Evolutionary conservation across 1,140 invertebrate species (phyloP), one percentile per base, ranked within the genome.

Genomic region (Acromyrmex echinatior): DNA sequence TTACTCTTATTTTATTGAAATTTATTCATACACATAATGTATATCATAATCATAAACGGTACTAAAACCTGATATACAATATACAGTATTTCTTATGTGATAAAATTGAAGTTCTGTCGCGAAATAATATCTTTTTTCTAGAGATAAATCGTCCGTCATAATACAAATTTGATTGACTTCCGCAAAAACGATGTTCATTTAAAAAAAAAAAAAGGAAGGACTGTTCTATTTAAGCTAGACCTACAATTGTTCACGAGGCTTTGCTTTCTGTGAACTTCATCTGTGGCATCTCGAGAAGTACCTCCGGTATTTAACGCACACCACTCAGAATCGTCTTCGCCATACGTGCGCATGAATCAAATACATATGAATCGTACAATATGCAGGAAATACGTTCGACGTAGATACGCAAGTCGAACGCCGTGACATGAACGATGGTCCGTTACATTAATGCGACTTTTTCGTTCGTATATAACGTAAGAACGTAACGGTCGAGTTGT

Each of bases 391-490:
- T 81, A 81, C 78, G 16, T 62, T 74, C 70, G 25, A 58, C 49
- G 62, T 53, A 76, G 49, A 56, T 70, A 86, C 74, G 49, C 74
- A 63, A 79, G 74, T 65, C 87, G 85, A 71, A 60, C 89, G 80
- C 74, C 70, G 82, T 80, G 86, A 71, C 91, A 86, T 89, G 78
- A 86, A 76, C 90, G 73, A 76, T 81, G 88, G 90, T 91, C 95
- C 95, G 95, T 95, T 95, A 95, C 93, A 90, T 94, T 95, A 95
- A 95, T 95, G 92, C 88, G 91, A 86, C 91, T 93, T 93, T 94
- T 92, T 92, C 88, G 87, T 91, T 88, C 91, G 86, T 87, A 89
- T 92, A 88, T 80, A 90, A 92, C 91, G 91, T 88, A 91, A 91
- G 88, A 92, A 89, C 87, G 93, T 95, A 95, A 94, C 94, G 94